These are phyloP conservation scores for Cyclophora punctaria DNA, from an alignment of 2,888 invertebrate genomes.

Conservation along the genomic window DNA sequence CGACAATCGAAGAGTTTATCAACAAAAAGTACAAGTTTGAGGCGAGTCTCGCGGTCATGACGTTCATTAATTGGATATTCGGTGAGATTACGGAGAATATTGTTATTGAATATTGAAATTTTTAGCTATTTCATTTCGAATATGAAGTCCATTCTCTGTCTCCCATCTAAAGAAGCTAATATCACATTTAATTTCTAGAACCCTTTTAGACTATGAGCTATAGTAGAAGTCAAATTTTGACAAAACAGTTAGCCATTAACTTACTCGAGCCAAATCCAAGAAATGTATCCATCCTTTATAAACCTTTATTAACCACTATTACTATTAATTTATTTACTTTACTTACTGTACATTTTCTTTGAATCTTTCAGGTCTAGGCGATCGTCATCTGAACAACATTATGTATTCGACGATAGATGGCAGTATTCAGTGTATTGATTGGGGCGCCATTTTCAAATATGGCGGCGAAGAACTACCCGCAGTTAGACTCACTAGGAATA, in stretches of 20 bases:
- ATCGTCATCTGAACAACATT: conserved; percentile 51
- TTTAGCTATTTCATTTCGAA: neutral
- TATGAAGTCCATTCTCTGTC: neutral
- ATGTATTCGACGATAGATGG: conserved; percentile 30
- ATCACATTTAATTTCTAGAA: neutral
- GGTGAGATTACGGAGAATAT: conserved; percentile 29
- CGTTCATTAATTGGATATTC: conserved; percentile 40
- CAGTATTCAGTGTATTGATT: conserved; percentile 38
- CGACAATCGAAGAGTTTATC: conserved; percentile 37
- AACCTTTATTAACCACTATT: no score
- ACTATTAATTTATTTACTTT: no score
- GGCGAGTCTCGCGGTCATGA: conserved; percentile 34
- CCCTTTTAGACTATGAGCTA: neutral
- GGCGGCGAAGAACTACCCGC: conserved; percentile 35
- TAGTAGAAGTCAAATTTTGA: neutral
- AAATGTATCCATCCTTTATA: no score
- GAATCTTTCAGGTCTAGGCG: conserved; percentile 38
- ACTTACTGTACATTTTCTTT: neutral
- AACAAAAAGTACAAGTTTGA: conserved; percentile 35
- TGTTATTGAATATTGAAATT: no score
- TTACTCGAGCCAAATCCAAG: neutral
- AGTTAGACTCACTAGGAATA: conserved; percentile 37
- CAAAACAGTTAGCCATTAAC: neutral
- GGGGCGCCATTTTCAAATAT: conserved; percentile 33
- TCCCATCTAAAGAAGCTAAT: neutral